Conservation (phyloP, 2,797 vertebrate species). For the Acrossocheilus wenchowensis region DNA sequence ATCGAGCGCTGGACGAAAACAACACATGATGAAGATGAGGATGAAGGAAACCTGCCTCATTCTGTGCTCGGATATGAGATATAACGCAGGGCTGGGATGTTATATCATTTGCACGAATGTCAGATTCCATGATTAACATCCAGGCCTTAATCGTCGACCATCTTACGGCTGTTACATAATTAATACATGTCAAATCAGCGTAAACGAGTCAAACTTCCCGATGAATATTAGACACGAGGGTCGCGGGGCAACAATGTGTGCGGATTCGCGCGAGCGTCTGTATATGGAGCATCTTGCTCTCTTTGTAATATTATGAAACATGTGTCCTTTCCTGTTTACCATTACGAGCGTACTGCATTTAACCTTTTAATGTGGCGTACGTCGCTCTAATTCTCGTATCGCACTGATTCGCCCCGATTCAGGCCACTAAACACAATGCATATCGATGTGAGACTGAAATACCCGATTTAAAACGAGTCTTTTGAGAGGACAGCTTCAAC, state of each 20-base stretch:
- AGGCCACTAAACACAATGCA: slow-evolving; percentile 55
- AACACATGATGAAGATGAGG: slow-evolving; percentile 13
- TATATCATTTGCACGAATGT: background rate
- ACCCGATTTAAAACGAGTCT: slow-evolving; percentile 61
- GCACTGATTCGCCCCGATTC: slow-evolving; percentile 22
- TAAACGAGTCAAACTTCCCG: slow-evolving; percentile 12
- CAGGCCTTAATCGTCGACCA: slow-evolving; percentile 36
- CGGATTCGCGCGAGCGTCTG: background rate
- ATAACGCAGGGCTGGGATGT: background rate
- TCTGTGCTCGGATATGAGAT: background rate
- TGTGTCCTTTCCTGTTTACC: slow-evolving; percentile 33
- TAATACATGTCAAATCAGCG: slow-evolving; percentile 2
- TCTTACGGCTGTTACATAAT: slow-evolving; percentile 14
- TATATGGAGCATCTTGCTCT: slow-evolving; percentile 24
- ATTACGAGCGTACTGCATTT: background rate
- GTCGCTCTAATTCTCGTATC: background rate
- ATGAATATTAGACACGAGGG: slow-evolving; percentile 12
- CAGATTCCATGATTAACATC: background rate
- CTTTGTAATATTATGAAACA: slow-evolving; percentile 46
- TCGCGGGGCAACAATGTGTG: background rate
- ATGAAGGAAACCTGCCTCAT: slow-evolving; percentile 9
- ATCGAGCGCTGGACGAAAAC: slow-evolving; percentile 85
- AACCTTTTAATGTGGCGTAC: background rate
- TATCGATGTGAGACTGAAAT: slow-evolving; percentile 49
- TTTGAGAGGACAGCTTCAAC: slow-evolving; percentile 75